Evolutionary conservation across 64 coral and sea anemone species (phyloP).

Genomic region (Montipora cactus): DNA sequence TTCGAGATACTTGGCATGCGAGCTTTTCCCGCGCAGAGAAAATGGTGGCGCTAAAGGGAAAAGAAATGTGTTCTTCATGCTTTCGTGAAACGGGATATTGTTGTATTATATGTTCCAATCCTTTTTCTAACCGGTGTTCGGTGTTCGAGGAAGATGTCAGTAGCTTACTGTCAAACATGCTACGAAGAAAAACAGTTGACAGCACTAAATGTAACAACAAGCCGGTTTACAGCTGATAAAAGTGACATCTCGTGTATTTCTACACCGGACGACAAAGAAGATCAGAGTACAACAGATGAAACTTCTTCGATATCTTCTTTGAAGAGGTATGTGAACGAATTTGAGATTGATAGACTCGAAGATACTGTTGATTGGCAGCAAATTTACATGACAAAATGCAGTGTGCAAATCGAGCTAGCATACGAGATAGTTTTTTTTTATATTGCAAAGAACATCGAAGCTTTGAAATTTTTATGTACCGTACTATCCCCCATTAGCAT

Average conservation of each 20-base stretch:
- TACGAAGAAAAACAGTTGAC: not conserved
- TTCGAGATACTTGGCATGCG: not conserved
- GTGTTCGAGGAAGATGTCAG: not conserved
- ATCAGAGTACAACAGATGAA: not conserved
- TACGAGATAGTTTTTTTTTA: not conserved
- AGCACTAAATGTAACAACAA: not conserved
- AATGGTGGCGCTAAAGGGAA: no score
- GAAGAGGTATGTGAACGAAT: not conserved
- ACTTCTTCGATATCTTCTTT: not conserved
- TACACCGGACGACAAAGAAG: not conserved
- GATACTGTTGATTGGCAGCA: no score
- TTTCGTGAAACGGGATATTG: not conserved
- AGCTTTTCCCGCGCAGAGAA: not conserved
- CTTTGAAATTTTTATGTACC: no score
- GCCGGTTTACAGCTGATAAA: not conserved
- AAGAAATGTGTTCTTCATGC: no score
- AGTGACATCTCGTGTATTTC: not conserved
- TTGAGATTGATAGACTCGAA: not conserved
- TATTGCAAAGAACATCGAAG: not conserved
- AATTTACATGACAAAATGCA: no score
- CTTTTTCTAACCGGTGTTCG: not conserved
- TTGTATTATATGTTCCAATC: slow-evolving; percentile 12
- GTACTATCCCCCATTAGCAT: no score
- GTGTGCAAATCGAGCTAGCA: not conserved
- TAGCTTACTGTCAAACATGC: not conserved